Evolutionary conservation across 2,113 vertebrate species (phyloP).

Genomic region (Ornithorhynchus anatinus): DNA sequence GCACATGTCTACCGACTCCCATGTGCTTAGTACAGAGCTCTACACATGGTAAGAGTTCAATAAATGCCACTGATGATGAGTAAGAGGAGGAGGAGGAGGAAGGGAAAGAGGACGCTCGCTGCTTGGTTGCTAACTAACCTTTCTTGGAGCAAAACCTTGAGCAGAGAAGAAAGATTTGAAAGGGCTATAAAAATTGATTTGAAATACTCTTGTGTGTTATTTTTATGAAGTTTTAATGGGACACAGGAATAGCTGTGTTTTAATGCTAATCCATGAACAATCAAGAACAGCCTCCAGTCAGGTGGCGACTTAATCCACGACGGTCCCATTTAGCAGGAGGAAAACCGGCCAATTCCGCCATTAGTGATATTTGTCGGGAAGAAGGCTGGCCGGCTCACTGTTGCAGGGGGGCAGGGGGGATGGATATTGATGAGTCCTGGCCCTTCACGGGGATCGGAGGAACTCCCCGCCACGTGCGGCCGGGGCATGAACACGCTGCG

Average conservation of each 20-base stretch:
- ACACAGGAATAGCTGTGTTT: not conserved
- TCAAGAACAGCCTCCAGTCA: not conserved
- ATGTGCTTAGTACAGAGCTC: no score
- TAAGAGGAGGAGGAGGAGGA: no score
- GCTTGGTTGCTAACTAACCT: not conserved
- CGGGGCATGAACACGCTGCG: no score
- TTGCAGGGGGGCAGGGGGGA: not conserved
- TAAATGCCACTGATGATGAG: no score
- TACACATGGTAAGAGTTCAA: no score
- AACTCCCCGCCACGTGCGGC: no score
- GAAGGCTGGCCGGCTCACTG: not conserved
- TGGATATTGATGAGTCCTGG: slow-evolving; percentile 35
- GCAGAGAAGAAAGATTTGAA: not conserved
- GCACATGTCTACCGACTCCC: no score
- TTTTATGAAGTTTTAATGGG: not conserved
- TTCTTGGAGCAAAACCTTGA: not conserved
- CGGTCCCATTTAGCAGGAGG: not conserved
- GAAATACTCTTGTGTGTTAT: not conserved
- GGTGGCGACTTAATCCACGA: not conserved
- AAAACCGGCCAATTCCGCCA: not conserved
- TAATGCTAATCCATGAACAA: not conserved
- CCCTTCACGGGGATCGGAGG: slow-evolving; percentile 1
- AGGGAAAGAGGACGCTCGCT: not conserved
- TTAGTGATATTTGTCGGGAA: slow-evolving; percentile 10
- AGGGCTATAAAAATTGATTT: not conserved